Evolutionary conservation across 1,140 invertebrate genomes (phyloP).

Genomic region (Pseudachorutes palmiensis): DNA sequence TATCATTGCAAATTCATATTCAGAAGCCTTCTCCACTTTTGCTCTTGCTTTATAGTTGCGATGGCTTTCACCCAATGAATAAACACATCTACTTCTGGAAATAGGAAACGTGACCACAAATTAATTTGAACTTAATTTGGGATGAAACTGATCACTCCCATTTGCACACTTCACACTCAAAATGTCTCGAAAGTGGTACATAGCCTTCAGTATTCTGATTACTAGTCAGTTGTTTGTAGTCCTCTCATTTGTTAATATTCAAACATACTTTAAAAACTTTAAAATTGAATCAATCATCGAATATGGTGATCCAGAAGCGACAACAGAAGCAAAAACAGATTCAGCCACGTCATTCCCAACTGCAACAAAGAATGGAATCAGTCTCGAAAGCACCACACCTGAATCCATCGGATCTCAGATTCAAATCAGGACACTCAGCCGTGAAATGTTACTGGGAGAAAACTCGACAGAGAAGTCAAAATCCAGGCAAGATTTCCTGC

Average conservation of each 20-base stretch:
- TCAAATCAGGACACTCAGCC: neutral
- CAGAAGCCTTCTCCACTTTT: neutral
- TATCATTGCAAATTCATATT: neutral
- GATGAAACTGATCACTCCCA: too few species aligned
- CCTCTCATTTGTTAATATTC: neutral
- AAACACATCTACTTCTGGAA: too few species aligned
- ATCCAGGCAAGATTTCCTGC: constrained; percentile 4
- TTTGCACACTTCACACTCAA: neutral
- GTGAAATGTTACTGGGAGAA: neutral
- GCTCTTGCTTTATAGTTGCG: too few species aligned
- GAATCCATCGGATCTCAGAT: neutral
- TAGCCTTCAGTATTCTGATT: neutral
- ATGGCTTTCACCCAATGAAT: too few species aligned
- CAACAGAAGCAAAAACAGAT: neutral
- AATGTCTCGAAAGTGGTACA: neutral
- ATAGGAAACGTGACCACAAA: too few species aligned
- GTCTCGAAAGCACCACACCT: too few species aligned
- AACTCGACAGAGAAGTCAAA: neutral
- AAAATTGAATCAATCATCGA: neutral
- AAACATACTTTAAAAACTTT: neutral
- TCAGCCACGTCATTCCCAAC: too few species aligned
- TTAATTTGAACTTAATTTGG: too few species aligned
- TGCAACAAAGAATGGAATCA: too few species aligned
- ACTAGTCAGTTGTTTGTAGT: neutral
- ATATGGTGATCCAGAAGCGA: neutral